Evolutionary conservation across 2,888 invertebrate species (phyloP).

Genomic region (Anoplius nigerrimus): DNA sequence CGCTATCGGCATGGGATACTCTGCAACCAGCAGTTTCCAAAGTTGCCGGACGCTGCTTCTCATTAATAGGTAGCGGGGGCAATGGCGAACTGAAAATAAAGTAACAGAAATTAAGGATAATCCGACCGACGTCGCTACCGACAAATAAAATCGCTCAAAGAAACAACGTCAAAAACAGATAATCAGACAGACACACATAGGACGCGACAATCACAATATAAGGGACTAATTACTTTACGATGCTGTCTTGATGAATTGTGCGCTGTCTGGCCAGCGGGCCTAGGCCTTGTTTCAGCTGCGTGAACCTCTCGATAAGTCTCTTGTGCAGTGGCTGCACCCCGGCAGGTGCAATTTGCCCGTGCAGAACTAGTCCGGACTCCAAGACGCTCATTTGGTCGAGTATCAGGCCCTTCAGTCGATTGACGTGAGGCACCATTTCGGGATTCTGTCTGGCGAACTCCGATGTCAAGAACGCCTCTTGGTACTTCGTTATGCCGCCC

Average conservation of each 20-base stretch:
- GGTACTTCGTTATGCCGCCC: constrained; percentile 96
- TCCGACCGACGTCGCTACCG: neutral
- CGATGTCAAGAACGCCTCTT: constrained; percentile 92
- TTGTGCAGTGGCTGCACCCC: constrained; percentile 95
- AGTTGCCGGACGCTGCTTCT: constrained; percentile 68
- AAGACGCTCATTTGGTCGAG: constrained; percentile 87
- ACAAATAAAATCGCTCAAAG: neutral
- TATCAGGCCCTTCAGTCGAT: constrained; percentile 82
- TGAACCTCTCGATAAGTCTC: constrained; percentile 90
- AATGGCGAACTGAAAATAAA: constrained; percentile 81
- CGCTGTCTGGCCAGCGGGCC: constrained; percentile 78
- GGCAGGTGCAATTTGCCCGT: constrained; percentile 89
- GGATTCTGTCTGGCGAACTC: constrained; percentile 83
- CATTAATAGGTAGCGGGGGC: constrained; percentile 83
- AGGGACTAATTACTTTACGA: constrained; percentile 82
- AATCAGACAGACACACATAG: neutral
- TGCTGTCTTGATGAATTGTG: constrained; percentile 83
- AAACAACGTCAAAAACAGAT: neutral
- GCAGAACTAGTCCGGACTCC: constrained; percentile 89
- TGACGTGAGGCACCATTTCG: constrained; percentile 78
- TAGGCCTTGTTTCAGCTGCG: constrained; percentile 87
- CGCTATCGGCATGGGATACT: constrained; percentile 66
- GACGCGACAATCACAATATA: constrained; percentile 28
- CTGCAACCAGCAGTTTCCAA: constrained; percentile 65
- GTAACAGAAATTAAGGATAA: constrained; percentile 14